phyloP scores from a whole-genome alignment of 1,140 invertebrate species.

The Diachasma alloeum region DNA sequence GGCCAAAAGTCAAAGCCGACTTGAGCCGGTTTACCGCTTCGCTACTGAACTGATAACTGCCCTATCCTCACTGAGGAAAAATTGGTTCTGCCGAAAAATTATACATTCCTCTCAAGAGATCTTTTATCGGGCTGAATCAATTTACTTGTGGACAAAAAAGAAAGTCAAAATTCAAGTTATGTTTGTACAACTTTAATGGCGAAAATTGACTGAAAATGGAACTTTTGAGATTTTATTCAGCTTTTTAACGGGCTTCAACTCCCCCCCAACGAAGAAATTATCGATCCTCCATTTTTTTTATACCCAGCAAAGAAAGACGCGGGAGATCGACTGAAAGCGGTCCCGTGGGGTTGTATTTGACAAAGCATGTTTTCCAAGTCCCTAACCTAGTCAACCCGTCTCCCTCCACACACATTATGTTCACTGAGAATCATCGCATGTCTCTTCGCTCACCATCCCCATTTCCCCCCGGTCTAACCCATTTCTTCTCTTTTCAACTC shows the following conservation, averaged over 20 bases:
- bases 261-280: slow-evolving; percentile 57
- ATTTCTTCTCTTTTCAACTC: slow-evolving; percentile 42
- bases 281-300: slow-evolving; percentile 55
- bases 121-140: no score
- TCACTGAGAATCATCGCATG: slow-evolving; percentile 14
- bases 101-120: no score
- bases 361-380: slow-evolving; percentile 65
- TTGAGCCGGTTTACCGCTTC: no score
- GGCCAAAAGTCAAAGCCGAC: no score
- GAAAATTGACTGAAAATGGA: no score
- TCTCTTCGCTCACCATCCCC: slow-evolving; percentile 37
- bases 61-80: no score
- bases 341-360: slow-evolving; percentile 60
- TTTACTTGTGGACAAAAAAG: no score
- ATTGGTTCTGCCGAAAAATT: no score
- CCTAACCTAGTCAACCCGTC: slow-evolving; percentile 64
- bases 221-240: neutral
- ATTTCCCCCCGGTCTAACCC: slow-evolving; percentile 25
- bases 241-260: neutral
- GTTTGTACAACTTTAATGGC: no score
- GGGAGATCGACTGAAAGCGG: slow-evolving; percentile 57
- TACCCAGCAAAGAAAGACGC: slow-evolving; percentile 60
- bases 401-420: slow-evolving; percentile 44
- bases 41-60: no score
- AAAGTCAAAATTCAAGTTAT: no score